A percentile compares a stretch with the other conserved stretches of the same genome.
These are phyloP conservation scores for Phymanthus crucifer DNA, from an alignment of 92 coral and sea anemone species.

Conservation along the genomic window DNA sequence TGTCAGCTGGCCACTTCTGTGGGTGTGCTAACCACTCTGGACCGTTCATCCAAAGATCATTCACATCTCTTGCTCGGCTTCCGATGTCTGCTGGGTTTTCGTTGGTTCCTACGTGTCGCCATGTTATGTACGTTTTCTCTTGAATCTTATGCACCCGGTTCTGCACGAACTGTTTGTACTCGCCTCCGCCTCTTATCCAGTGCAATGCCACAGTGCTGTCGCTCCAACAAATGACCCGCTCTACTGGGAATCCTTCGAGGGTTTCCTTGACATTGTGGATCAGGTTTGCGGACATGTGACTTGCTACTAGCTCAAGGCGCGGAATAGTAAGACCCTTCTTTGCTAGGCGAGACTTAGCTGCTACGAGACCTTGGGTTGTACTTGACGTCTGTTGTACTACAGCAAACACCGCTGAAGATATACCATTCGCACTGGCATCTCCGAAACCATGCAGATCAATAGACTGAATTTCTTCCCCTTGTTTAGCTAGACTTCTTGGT, in stretches of 20 bases:
- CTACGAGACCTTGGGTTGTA: neutral
- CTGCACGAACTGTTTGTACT: neutral
- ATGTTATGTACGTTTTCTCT: neutral
- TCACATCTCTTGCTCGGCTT: slow-evolving; percentile 5
- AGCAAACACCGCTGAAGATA: neutral
- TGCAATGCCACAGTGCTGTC: neutral
- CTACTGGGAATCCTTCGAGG: neutral
- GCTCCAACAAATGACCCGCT: neutral
- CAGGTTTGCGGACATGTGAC: neutral
- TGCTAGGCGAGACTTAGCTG: neutral
- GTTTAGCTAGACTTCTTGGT: neutral
- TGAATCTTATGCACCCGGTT: neutral
- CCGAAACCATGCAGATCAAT: neutral
- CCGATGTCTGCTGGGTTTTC: slow-evolving; percentile 26
- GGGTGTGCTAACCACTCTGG: slow-evolving; percentile 34
- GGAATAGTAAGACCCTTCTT: neutral
- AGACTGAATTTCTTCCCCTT: neutral
- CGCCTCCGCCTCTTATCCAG: neutral
- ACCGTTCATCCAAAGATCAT: slow-evolving; percentile 45
- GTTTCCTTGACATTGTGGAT: neutral
- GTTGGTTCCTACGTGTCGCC: neutral
- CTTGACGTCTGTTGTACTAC: neutral
- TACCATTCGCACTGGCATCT: neutral
- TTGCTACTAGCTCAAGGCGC: neutral
- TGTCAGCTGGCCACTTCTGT: slow-evolving; percentile 48